Base-by-base conservation (phyloP, 2,888 invertebrate genomes). In the Lacanobia wlatinum region DNA sequence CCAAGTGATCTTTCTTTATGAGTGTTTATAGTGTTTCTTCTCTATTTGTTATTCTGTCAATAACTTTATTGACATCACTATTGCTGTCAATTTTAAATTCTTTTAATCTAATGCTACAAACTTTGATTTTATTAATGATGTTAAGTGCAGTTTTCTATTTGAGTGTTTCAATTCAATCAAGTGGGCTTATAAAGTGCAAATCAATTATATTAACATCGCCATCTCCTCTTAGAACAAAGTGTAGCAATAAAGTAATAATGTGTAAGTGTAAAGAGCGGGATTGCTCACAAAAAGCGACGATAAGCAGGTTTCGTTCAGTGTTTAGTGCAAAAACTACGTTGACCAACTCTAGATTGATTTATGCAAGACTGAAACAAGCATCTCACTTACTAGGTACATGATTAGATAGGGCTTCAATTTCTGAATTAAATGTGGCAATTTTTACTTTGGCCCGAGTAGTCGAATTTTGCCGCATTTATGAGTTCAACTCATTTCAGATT, bases 311-410 rank as follows among this genome's bases (percentile, higher is more conserved):
- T 53, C 56, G 77, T n/a, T 8, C 18, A 65, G 70, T 76, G 34
- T 69, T 76, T 69, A 48, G 50, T 34, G 48, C 66, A 83, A 83
- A 83, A 83, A 80, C 83, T 8, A 8, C 14, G 64, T 70, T 83
- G 50, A 80, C 69, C 50, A 73, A 83, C 63, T 72, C 52, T 66
- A 83, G 73, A 80, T 80, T 80, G 69, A 80, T 78, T 80, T 68
- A 73, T 16, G 83, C 73, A 73, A 83, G 63, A 70, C 23, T 67
- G 46, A 55, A 50, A 62, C 68, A 55, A 59, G 58, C 58, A 12
- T 55, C 50, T 68, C 43, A 46, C 50, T 62, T 40, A 34, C n/a
- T 59, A 58, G 12, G 5, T 2, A 28, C 23, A 38, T 34, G 18
- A 55, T 14, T 40, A 43, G 16, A 34, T 34, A 40, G 38, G 28